Evolutionary conservation across 1,140 invertebrate genomes (phyloP).

Genomic region (Polyergus mexicanus): DNA sequence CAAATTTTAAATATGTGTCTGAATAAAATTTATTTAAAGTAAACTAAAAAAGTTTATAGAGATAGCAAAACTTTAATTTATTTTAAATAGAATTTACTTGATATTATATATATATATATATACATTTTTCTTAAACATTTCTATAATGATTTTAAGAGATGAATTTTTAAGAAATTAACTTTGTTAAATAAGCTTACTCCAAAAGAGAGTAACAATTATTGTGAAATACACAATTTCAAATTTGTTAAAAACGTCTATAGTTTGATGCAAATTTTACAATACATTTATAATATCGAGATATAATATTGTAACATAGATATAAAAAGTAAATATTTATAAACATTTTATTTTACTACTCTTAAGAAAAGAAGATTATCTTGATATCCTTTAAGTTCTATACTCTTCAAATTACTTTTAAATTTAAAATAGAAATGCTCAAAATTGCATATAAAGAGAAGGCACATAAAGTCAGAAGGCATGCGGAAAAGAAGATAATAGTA

Average conservation of each 20-base stretch:
- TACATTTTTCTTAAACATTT: not conserved
- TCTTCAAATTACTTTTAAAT: too few species aligned
- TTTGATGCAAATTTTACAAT: conserved; percentile 22
- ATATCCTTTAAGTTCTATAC: not conserved
- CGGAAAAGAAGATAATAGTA: conserved; percentile 20
- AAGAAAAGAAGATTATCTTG: conserved; percentile 7
- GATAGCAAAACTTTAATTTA: conserved; percentile 2
- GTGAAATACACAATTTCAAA: not conserved
- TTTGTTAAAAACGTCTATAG: not conserved
- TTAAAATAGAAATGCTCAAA: not conserved
- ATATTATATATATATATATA: not conserved
- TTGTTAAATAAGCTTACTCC: not conserved
- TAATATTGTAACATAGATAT: not conserved
- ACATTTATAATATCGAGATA: not conserved
- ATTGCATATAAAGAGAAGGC: conserved; percentile 8
- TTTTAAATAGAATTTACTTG: not conserved
- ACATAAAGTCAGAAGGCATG: conserved; percentile 37
- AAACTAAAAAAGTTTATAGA: not conserved
- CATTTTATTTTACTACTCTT: not conserved
- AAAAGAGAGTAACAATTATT: not conserved
- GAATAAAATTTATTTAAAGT: conserved; percentile 9
- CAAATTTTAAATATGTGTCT: not conserved
- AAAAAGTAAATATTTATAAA: not conserved
- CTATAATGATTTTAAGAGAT: conserved; percentile 26
- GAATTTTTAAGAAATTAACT: conserved; percentile 22